Percentiles rank a stretch among this genome's conserved stretches.
Conservation (phyloP, 2,888 invertebrate species). For the Sarcophaga carnaria region DNA sequence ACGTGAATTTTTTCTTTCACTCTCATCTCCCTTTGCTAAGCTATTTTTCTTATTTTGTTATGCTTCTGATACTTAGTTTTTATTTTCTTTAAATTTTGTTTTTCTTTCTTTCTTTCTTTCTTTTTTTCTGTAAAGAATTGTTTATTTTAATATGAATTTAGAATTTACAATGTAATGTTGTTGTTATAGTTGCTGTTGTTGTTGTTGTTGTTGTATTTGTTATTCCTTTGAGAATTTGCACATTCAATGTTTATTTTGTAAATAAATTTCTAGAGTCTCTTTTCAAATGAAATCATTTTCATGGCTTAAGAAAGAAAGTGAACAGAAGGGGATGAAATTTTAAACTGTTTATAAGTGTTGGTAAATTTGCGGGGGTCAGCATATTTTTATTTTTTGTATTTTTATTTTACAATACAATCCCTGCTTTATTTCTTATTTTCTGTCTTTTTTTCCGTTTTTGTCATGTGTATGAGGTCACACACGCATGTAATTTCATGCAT, state of each 20-base stretch:
- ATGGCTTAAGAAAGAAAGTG: no score
- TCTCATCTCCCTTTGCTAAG: constrained; percentile 23
- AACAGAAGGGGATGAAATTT: constrained; percentile 16
- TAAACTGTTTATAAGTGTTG: constrained; percentile 7
- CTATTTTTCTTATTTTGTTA: background rate
- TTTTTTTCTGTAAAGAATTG: constrained; percentile 12
- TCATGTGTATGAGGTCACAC: constrained; percentile 76
- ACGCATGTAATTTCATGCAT: constrained; percentile 69
- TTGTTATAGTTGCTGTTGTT: background rate
- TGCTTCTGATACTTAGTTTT: background rate
- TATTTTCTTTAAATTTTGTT: constrained; percentile 22
- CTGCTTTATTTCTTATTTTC: no score
- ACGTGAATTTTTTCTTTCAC: constrained; percentile 14
- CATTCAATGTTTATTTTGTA: constrained; percentile 57
- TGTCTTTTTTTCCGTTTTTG: constrained; percentile 74
- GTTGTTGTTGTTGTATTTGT: background rate
- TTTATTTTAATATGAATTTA: constrained; percentile 38
- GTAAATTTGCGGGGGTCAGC: constrained; percentile 58
- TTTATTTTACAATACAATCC: constrained; percentile 70
- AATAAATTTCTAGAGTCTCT: constrained; percentile 39
- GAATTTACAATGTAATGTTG: constrained; percentile 47
- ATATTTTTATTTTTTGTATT: constrained; percentile 22
- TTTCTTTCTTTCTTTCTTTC: constrained; percentile 34
- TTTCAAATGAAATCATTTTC: background rate
- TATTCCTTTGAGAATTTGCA: constrained; percentile 68